phyloP scores from a whole-genome alignment of 2,113 vertebrate genomes.

The Misgurnus anguillicaudatus region DNA sequence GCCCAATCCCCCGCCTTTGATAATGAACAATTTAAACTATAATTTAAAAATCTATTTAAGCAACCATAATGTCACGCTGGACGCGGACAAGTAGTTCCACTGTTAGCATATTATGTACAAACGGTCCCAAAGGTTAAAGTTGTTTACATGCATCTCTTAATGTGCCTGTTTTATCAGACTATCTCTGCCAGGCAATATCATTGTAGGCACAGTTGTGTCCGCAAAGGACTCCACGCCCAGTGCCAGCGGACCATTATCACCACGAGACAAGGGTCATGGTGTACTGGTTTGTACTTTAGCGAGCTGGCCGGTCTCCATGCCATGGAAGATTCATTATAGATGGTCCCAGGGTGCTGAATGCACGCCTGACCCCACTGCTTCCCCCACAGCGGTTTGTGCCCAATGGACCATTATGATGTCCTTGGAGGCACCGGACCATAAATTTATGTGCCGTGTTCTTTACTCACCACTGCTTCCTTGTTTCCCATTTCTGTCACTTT shows the following conservation, averaged over 20 bases:
- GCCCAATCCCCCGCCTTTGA: too few species aligned
- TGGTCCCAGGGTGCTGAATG: conserved; percentile 27
- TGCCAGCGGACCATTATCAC: conserved; percentile 38
- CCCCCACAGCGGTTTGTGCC: conserved; percentile 24
- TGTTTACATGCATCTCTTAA: conserved; percentile 1
- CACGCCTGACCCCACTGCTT: conserved; percentile 20
- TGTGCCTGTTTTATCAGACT: conserved; percentile 11
- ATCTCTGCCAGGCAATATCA: conserved; percentile 16
- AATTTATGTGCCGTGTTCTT: conserved; percentile 21
- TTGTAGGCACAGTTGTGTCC: not conserved
- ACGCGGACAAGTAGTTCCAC: not conserved
- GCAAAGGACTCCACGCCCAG: conserved; percentile 2
- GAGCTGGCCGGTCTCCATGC: conserved; percentile 4
- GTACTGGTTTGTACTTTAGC: conserved; percentile 23
- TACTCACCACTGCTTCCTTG: not conserved
- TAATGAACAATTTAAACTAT: too few species aligned
- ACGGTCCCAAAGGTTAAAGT: conserved; percentile 10
- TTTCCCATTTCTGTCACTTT: not conserved
- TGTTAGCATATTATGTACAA: not conserved
- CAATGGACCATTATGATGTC: conserved; percentile 38
- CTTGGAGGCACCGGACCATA: conserved; percentile 33
- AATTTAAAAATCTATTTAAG: not conserved
- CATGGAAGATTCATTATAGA: conserved; percentile 27
- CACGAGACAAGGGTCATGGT: conserved; percentile 29
- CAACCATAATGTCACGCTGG: not conserved